phyloP scores from a whole-genome alignment of 2,888 invertebrate genomes.

The Nebria brevicollis region DNA sequence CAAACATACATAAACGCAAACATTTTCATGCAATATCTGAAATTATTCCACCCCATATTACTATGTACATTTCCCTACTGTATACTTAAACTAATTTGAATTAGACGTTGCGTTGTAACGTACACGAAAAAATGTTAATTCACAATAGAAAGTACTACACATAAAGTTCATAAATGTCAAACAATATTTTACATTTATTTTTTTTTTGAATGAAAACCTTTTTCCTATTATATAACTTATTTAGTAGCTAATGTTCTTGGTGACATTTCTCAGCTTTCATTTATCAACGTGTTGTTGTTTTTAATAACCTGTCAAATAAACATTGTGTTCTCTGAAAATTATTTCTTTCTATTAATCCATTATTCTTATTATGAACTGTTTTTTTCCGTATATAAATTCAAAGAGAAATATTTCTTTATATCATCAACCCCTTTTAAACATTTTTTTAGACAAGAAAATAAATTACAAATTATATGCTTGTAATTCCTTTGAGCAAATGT shows the following conservation, averaged over 20 bases:
- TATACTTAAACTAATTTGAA: not conserved
- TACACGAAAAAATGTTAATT: not conserved
- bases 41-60: not conserved
- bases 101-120: not conserved
- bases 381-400: too few species aligned
- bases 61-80: not conserved
- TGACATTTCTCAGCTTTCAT: not conserved
- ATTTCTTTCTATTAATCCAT: too few species aligned
- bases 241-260: not conserved
- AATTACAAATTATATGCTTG: too few species aligned
- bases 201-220: not conserved
- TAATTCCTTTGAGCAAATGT: too few species aligned
- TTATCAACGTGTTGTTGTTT: not conserved
- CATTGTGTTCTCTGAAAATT: not conserved
- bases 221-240: not conserved
- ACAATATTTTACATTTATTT: not conserved
- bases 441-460: too few species aligned
- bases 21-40: conserved; percentile 16
- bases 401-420: too few species aligned
- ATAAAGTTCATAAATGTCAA: not conserved
- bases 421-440: too few species aligned
- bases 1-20: conserved; percentile 35
- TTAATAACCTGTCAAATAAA: not conserved
- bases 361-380: too few species aligned
- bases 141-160: not conserved